A percentile compares a stretch with the other conserved stretches of the same genome.
Evolutionary conservation across 2,797 vertebrate genomes (phyloP).

Genomic region (Chromobotia macracanthus): DNA sequence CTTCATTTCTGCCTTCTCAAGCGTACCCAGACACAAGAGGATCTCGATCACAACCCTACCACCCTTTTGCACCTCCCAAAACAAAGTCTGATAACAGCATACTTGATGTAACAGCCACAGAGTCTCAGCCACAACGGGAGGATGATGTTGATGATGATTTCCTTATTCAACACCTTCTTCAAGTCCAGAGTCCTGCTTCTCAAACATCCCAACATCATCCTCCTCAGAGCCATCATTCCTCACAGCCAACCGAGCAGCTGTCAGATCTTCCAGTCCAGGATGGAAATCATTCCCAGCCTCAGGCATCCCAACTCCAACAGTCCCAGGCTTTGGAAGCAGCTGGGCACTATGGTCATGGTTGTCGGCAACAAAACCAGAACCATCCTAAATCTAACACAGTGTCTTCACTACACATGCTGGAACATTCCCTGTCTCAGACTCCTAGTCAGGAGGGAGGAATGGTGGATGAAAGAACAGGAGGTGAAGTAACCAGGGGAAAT

Average conservation of each 20-base stretch:
- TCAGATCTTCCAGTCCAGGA: conserved; percentile 69
- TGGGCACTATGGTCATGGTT: conserved; percentile 78
- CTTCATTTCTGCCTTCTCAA: conserved; percentile 86
- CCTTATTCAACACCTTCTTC: conserved; percentile 91
- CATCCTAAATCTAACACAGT: conserved; percentile 80
- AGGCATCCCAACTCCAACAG: conserved; percentile 86
- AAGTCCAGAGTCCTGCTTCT: conserved; percentile 85
- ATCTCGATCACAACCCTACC: conserved; percentile 75
- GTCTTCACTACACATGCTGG: conserved; percentile 82
- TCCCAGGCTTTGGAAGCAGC: conserved; percentile 85
- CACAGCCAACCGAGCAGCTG: conserved; percentile 73
- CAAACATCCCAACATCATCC: conserved; percentile 76
- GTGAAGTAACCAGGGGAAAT: conserved; percentile 65
- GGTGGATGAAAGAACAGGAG: conserved; percentile 71
- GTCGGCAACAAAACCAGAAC: conserved; percentile 76
- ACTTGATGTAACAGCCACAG: conserved; percentile 75
- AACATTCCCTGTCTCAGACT: conserved; percentile 80
- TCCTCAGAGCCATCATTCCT: conserved; percentile 71
- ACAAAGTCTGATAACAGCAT: conserved; percentile 82
- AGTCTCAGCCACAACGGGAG: conserved; percentile 78
- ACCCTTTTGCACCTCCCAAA: conserved; percentile 76
- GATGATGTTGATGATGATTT: conserved; percentile 86
- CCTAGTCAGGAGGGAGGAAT: conserved; percentile 72
- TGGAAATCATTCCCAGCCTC: conserved; percentile 75
- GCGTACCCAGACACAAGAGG: conserved; percentile 79